Evolutionary conservation across 2,888 invertebrate genomes (phyloP).

Genomic region (Uropetala carovei): DNA sequence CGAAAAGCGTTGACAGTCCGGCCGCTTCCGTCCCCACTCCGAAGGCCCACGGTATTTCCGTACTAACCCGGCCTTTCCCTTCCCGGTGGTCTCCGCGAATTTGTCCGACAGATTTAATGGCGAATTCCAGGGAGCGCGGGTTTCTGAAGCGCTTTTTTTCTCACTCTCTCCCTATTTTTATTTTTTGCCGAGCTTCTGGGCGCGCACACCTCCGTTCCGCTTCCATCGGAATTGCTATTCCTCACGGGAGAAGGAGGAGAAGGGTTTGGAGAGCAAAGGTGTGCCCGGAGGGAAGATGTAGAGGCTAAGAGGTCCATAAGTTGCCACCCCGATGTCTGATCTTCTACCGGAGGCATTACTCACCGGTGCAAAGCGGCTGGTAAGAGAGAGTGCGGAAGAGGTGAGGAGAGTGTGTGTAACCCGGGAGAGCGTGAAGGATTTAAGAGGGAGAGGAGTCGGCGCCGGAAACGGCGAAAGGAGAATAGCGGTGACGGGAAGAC

Average conservation of each 20-base stretch:
- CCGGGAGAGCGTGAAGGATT: constrained; percentile 33
- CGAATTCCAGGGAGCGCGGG: constrained; percentile 25
- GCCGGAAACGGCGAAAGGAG: constrained; percentile 37
- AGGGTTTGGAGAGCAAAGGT: not conserved
- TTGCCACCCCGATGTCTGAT: constrained; percentile 58
- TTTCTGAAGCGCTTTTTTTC: constrained; percentile 12
- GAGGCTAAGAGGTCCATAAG: constrained; percentile 59
- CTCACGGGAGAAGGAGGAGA: constrained; percentile 5
- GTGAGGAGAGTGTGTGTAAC: not conserved
- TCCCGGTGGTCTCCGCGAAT: constrained; percentile 21
- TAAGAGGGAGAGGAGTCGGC: constrained; percentile 37
- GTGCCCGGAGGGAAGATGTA: not conserved
- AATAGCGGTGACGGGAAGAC: constrained; percentile 39
- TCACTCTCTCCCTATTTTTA: not conserved
- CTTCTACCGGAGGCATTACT: constrained; percentile 50
- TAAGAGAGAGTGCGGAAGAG: not conserved
- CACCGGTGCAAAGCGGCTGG: not conserved
- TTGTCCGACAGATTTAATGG: constrained; percentile 61
- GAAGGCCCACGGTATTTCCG: not conserved
- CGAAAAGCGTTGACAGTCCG: not conserved
- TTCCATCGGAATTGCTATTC: constrained; percentile 23
- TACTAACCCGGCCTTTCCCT: not conserved
- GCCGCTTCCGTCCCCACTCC: not conserved
- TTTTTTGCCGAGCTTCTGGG: not conserved
- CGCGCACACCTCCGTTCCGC: constrained; percentile 42